phyloP scores from a whole-genome alignment of 92 coral and sea anemone genomes.

The Zoanthus solanderi region DNA sequence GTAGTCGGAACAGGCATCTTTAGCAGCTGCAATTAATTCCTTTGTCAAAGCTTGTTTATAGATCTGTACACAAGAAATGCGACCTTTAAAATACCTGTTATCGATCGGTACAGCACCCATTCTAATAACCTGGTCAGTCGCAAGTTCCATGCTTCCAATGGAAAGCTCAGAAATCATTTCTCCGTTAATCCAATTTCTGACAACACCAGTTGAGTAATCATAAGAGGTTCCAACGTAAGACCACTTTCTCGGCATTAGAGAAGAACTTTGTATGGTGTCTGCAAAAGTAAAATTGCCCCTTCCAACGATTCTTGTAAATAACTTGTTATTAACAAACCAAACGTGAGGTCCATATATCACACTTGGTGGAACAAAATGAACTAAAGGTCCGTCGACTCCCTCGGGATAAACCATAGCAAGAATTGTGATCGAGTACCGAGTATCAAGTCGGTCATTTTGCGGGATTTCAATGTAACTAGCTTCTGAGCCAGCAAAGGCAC shows the following conservation, averaged over 20 bases:
- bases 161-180: not conserved
- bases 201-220: conserved; percentile 24
- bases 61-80: conserved; percentile 31
- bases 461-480: conserved; percentile 30
- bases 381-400: not conserved
- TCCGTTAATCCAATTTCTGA: not conserved
- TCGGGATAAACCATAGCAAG: conserved; percentile 31
- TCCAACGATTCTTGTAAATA: not conserved
- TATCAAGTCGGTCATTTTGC: not conserved
- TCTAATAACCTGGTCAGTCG: not conserved
- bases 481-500: not conserved
- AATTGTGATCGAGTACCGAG: conserved; percentile 29
- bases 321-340: not conserved
- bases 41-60: conserved; percentile 20
- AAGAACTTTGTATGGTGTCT: not conserved
- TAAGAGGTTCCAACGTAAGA: conserved; percentile 4
- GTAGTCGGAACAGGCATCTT: conserved; percentile 8
- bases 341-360: not conserved
- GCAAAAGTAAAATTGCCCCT: not conserved
- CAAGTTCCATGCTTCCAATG: not conserved
- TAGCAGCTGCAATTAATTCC: not conserved
- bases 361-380: not conserved
- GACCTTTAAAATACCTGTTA: not conserved
- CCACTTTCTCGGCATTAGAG: conserved; percentile 14
- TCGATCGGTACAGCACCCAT: not conserved